Evolutionary conservation across 2,797 vertebrate species (phyloP), one percentile per base, ranked within the genome.

Genomic region (Danionella dracula): DNA sequence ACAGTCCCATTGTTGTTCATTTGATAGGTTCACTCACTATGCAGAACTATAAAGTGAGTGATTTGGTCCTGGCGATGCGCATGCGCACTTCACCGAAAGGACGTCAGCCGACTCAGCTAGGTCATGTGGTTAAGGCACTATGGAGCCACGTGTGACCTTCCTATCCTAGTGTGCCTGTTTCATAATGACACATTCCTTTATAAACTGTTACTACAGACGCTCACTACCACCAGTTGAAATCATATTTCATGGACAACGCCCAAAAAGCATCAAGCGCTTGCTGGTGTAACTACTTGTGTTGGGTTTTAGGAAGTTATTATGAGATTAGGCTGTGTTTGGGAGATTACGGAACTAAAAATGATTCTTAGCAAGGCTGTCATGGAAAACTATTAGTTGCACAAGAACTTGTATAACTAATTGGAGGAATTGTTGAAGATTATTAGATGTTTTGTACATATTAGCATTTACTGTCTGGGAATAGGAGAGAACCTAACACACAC

Each of bases 71-170:
- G n/a, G n/a, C n/a, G n/a, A 2, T 5, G 13, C 15, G 34, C 29
- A 56, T 46, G 67, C 57, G 57, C 49, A 29, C 16, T 16, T 15
- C 7, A 10, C 32, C 4, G 27, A 3, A 1, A n/a, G 12, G 8
- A 20, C 49, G 31, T 53, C 48, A 60, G n/a, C n/a, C n/a, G n/a
- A n/a, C n/a, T n/a, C n/a, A n/a, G 19, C 56, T 35, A 2, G 57
- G 4, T 66, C 69, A 55, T 8, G 70, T 61, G 56, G 38, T 61
- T n/a, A n/a, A 12, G 1, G 7, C 15, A 21, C 21, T 17, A 16
- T 11, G 7, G 11, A 44, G 21, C 48, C 66, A 70, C 45, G 62
- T 57, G 49, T 68, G 62, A 55, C 55, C 69, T 66, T 75, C 65
- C 27, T 10, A 11, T 12, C 40, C n/a, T 34, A 46, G 29, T 50